These are phyloP conservation scores for Drosophila greeni DNA, from an alignment of 2,888 invertebrate species.

Conservation along the genomic window DNA sequence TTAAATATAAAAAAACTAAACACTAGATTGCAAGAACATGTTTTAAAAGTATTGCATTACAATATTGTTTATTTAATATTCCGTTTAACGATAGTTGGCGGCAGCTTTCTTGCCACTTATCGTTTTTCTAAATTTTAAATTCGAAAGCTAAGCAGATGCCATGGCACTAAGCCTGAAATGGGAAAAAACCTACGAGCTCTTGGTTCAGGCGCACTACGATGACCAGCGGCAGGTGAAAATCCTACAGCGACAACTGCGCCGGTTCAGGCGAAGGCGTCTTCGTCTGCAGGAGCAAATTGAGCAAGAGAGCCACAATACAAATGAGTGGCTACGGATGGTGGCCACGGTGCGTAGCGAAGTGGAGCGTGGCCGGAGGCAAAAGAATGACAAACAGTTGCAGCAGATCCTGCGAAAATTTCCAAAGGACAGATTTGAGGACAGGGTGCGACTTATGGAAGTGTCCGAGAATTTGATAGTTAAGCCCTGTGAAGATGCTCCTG, in stretches of 20 bases:
- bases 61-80: no score
- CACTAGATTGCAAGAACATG: no score
- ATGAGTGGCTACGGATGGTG: slow-evolving; percentile 3
- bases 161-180: slow-evolving; percentile 21
- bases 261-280: background rate
- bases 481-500: background rate
- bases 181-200: slow-evolving; percentile 1
- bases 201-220: slow-evolving; percentile 1
- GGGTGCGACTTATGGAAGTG: slow-evolving; percentile 48
- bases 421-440: slow-evolving; percentile 4
- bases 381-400: background rate
- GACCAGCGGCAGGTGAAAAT: slow-evolving; percentile 9
- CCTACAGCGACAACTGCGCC: slow-evolving; percentile 18
- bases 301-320: slow-evolving; percentile 1
- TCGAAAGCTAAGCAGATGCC: background rate
- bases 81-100: background rate
- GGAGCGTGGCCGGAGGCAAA: background rate
- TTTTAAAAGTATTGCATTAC: no score
- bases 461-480: slow-evolving; percentile 3
- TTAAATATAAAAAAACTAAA: no score
- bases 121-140: slow-evolving; percentile 20
- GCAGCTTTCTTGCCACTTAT: background rate
- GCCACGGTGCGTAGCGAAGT: slow-evolving; percentile 7
- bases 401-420: slow-evolving; percentile 20
- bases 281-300: slow-evolving; percentile 17